Base-by-base conservation (phyloP, 2,113 vertebrate species). In the Tringa solitaria region DNA sequence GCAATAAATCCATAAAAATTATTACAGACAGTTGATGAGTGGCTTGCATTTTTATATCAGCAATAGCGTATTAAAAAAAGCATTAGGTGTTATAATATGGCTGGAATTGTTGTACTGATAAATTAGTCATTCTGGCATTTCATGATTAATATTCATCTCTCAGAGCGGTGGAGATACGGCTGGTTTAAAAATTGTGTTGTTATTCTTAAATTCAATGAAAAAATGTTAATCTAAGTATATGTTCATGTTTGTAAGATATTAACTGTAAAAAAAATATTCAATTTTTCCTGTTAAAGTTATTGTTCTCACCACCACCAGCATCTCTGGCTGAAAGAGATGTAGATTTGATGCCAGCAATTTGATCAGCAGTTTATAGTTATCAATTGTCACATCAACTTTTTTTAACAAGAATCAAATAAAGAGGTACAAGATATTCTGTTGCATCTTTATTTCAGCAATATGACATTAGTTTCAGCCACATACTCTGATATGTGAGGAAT, bases 1-100 rank as follows among this genome's bases (percentile, higher is more conserved):
- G 76, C 87, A 94, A 97, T 95, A 97, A 97, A 97, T 97, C 80
- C 63, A 91, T 91, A 96, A 78, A 97, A 95, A 67, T 35, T 95
- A 82, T 96, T 96, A 93, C 74, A 94, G 82, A 80, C 68, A 89
- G 87, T 72, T 95, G 97, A 95, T 90, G 77, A 92, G 65, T 93
- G 75, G 33, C 63, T 93, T 96, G 56, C 48, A 89, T 90, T 97
- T 97, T 97, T 89, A 89, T 80, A 96, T 93, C 43, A 96, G 75
- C 39, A 89, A 93, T 54, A 90, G 7, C 59, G 19, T 92, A 80
- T 96, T 93, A 69, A 87, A 92, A 78, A 95, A 92, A 92, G 3
- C 33, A 79, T 96, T 95, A 96, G 39, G 50, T 85, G 18, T 63
- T 87, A 43, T 51, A 48, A 12, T 59, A 72, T 54, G 41, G 19